A percentile compares a stretch with the other conserved stretches of the same genome.
Conservation (phyloP, 1,140 invertebrate genomes). For the Diabrotica undecimpunctata region DNA sequence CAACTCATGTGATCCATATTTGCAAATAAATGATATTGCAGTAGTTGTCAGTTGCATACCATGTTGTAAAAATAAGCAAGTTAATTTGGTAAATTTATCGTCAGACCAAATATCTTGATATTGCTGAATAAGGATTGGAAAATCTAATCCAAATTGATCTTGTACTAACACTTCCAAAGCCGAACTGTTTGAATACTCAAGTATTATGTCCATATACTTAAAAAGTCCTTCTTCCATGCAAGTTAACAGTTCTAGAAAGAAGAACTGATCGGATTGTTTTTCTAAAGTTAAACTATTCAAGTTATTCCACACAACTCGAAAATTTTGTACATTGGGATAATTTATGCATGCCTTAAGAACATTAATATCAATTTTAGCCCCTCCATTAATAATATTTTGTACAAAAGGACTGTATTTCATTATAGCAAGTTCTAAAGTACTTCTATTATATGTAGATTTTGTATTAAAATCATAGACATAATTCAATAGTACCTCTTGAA, state of each 20-base stretch:
- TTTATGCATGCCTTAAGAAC: neutral
- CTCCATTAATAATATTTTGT: neutral
- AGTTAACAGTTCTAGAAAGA: no score
- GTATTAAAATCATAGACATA: constrained; percentile 4
- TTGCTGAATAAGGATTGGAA: neutral
- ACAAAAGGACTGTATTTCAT: neutral
- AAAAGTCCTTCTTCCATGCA: no score
- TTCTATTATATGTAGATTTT: neutral
- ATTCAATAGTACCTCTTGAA: neutral
- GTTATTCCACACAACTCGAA: neutral
- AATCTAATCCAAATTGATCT: neutral
- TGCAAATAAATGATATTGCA: no score
- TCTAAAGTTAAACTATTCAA: no score
- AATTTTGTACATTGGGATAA: neutral
- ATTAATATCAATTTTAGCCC: neutral
- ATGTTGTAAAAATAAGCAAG: neutral
- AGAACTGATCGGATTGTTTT: no score
- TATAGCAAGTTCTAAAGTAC: neutral
- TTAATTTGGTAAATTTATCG: constrained; percentile 1
- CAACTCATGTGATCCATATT: no score
- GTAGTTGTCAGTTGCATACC: no score
- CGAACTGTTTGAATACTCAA: neutral
- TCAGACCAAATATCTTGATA: neutral
- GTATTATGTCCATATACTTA: neutral
- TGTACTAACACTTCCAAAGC: neutral